Evolutionary conservation across 2,888 invertebrate species (phyloP), one percentile per base, ranked within the genome.

Genomic region (Spilarctia lutea): DNA sequence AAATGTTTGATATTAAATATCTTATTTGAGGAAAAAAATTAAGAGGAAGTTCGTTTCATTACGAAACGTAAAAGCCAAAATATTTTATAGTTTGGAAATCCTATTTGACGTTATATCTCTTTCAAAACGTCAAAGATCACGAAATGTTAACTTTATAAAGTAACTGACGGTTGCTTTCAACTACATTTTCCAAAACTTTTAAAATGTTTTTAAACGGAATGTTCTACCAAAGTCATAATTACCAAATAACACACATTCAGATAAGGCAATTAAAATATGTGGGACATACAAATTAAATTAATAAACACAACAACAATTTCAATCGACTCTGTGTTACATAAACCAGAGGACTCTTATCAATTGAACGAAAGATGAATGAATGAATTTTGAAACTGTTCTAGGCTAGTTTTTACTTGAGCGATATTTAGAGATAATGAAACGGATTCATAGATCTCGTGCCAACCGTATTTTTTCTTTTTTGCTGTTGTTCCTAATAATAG

Each of bases 381-480:
- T 52, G 71, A 42, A 45, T 71, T 69, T 78, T 73, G 74, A 72
- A 73, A 71, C 68, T 74, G 42, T 45, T 77, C 69, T 78, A 77
- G 75, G 75, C 73, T 77, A 72, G 86, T 91, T 91, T 91, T 92
- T 90, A 86, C 87, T 70, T 82, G 82, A 89, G 87, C 89, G 84
- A 85, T 87, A 87, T 82, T 77, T 75, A 83, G 77, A 79, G 90
- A 90, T 91, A 91, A 90, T 87, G 86, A 91, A 92, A 92, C 89
- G 87, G 85, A 88, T 90, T 90, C 86, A 78, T 76, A 83, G 81
- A 78, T 81, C 83, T 81, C 67, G 73, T 81, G 83, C 84, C 82
- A 82, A 81, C 72, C 75, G 68, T 20, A 3, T 16, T 48, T 83
- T 78, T 83, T 74, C 78, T 77, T 74, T 86, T 79, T 71, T 27